phyloP scores from a whole-genome alignment of 1,140 invertebrate genomes.

The Drosophila fuyamai region DNA sequence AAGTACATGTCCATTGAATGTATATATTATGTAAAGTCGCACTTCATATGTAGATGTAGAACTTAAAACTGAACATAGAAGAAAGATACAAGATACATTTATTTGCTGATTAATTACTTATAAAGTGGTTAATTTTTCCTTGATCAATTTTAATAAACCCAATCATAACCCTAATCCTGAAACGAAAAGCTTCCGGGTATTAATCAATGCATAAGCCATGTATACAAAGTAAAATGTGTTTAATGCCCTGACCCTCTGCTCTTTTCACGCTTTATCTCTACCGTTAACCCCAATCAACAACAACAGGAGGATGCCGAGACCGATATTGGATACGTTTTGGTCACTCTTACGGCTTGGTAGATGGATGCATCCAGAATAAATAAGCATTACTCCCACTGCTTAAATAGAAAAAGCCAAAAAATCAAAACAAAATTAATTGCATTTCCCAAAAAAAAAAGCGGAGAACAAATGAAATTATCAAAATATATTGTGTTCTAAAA shows the following conservation, averaged over 20 bases:
- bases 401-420: constrained; percentile 67
- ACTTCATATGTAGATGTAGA: background rate
- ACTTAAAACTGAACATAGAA: background rate
- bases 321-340: constrained; percentile 86
- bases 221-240: constrained; percentile 71
- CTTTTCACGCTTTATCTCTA: constrained; percentile 68
- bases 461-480: constrained; percentile 48
- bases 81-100: background rate
- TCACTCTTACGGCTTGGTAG: constrained; percentile 86
- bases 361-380: constrained; percentile 43
- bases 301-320: constrained; percentile 83
- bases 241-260: constrained; percentile 62
- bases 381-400: constrained; percentile 26
- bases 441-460: constrained; percentile 41
- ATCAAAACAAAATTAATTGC: constrained; percentile 20
- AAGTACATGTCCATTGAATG: background rate
- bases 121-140: background rate
- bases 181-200: constrained; percentile 3
- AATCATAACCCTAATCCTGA: background rate
- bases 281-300: constrained; percentile 30
- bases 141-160: background rate
- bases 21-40: background rate
- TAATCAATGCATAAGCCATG: constrained; percentile 48
- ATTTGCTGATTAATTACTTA: background rate
- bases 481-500: constrained; percentile 48